These are phyloP conservation scores for Podiceps cristatus DNA, from an alignment of 2,113 vertebrate species.

Conservation along the genomic window DNA sequence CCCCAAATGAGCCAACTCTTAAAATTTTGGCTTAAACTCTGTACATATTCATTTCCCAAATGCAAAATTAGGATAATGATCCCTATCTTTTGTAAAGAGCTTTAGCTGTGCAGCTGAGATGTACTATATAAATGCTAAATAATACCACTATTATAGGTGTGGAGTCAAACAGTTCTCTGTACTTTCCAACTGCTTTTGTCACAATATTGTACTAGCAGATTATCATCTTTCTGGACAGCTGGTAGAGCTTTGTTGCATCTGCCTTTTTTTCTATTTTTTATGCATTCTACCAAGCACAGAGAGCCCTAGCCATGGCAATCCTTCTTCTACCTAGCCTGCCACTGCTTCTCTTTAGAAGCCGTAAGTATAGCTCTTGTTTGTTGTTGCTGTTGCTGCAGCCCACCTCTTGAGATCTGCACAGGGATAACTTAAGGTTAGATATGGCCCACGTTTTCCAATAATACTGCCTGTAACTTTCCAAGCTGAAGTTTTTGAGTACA, in stretches of 20 bases:
- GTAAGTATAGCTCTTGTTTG: not conserved
- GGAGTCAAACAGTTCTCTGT: not conserved
- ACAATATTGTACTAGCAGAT: not conserved
- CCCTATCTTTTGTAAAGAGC: constrained; percentile 1
- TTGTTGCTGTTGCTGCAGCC: not conserved
- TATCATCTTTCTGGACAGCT: not conserved
- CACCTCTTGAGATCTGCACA: not conserved
- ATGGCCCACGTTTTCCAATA: not conserved
- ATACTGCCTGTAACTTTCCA: not conserved
- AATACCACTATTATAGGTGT: not conserved
- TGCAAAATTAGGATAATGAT: constrained; percentile 28
- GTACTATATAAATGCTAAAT: not conserved
- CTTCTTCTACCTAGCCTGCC: not conserved
- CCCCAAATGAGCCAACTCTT: not conserved
- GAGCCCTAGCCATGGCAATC: not conserved
- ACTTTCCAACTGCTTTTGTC: constrained; percentile 6
- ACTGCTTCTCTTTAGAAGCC: not conserved
- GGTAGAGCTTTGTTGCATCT: not conserved
- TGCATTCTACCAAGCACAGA: not conserved
- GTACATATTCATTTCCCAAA: not conserved
- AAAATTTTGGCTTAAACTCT: constrained; percentile 28
- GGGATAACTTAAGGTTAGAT: not conserved
- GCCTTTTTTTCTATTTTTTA: not conserved
- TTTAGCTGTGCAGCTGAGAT: constrained; percentile 2
- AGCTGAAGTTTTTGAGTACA: not conserved